These are phyloP conservation scores for Tachina fera DNA, from an alignment of 2,888 invertebrate genomes.

Conservation along the genomic window DNA sequence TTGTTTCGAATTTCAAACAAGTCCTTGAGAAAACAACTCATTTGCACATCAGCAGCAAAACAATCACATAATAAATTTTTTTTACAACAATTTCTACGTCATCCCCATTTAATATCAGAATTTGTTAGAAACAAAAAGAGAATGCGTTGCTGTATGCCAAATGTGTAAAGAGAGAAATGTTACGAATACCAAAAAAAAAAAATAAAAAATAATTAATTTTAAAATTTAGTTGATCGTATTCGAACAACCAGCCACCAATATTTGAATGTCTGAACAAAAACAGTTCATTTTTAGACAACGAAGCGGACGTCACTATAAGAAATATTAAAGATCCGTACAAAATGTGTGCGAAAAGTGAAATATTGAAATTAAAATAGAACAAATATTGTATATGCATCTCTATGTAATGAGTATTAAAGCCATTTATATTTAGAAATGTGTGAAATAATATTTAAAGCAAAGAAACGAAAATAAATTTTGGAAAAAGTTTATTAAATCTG, in stretches of 20 bases:
- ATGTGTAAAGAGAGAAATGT: conserved; percentile 27
- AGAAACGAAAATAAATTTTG: conserved; percentile 14
- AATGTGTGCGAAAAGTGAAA: conserved; percentile 56
- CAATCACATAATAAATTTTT: background rate
- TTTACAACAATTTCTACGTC: conserved; percentile 7
- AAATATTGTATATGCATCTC: conserved; percentile 22
- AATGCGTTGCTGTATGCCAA: background rate
- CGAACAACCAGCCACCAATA: conserved; percentile 22
- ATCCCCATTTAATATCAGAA: background rate
- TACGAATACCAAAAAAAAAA: background rate
- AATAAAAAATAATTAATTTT: background rate
- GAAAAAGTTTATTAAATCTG: background rate
- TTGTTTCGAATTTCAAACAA: conserved; percentile 6
- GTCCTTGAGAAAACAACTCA: background rate
- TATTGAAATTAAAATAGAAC: conserved; percentile 63
- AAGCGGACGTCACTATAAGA: conserved; percentile 63
- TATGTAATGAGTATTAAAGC: conserved; percentile 35
- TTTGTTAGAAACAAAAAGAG: conserved; percentile 17
- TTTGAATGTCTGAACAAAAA: conserved; percentile 47
- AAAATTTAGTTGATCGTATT: conserved; percentile 19
- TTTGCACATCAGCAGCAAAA: background rate
- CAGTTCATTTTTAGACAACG: conserved; percentile 74
- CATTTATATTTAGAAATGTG: conserved; percentile 37
- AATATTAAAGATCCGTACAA: conserved; percentile 15
- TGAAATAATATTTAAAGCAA: conserved; percentile 3